Conservation (phyloP, 2,113 vertebrate species). For the Pavo muticus region DNA sequence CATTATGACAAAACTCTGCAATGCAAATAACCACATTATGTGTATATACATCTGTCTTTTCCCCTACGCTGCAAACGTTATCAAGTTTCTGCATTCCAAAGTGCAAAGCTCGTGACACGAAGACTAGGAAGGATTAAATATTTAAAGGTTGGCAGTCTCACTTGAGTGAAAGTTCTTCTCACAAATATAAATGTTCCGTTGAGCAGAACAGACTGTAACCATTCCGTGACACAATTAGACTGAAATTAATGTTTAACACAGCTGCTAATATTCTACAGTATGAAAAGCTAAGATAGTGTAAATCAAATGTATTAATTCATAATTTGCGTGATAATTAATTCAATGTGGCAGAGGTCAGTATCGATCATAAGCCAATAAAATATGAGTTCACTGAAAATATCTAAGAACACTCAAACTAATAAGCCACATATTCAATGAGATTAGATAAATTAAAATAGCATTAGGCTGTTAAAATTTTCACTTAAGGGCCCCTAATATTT, state of each 20-base stretch:
- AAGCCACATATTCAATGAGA: neutral
- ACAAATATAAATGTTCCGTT: neutral
- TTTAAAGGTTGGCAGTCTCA: neutral
- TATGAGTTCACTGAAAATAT: neutral
- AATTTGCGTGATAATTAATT: neutral
- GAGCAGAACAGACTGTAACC: neutral
- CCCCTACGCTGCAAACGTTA: neutral
- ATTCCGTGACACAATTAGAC: neutral
- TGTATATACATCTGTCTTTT: neutral
- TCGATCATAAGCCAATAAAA: neutral
- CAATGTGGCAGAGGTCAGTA: neutral
- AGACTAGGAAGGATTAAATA: neutral
- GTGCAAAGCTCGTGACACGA: neutral
- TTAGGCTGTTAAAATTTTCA: neutral
- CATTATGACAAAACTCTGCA: neutral
- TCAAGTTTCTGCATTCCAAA: neutral
- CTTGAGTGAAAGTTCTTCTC: neutral
- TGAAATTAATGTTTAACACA: neutral
- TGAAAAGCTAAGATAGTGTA: neutral
- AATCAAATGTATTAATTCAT: neutral
- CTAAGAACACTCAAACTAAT: neutral
- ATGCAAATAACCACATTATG: fast-evolving
- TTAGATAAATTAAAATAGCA: neutral
- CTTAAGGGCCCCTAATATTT: neutral
- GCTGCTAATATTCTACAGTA: neutral